Base-by-base conservation (phyloP, 2,113 vertebrate species). In the Holacanthus passer region DNA sequence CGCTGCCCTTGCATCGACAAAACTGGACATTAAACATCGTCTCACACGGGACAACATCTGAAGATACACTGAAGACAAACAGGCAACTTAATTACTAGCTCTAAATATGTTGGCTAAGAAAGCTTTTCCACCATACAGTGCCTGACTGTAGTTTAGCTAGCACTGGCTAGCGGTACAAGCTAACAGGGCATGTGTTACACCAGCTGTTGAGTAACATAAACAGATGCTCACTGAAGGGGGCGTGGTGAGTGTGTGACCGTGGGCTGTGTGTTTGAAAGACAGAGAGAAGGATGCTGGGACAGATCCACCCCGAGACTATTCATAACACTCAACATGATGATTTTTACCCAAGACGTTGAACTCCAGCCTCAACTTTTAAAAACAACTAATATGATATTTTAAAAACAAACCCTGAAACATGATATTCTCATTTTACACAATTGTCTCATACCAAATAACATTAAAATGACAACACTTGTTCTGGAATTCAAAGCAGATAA, bases 41-140 rank as follows among this genome's bases (percentile, higher is more conserved):
- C 78, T 78, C 7, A 79, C 20, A 1, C 19, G 75, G 63, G 69
- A 17, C 58, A 92, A 75, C 89, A 88, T 90, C 6, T 65, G 7
- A 27, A 56, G 20, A 56, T 2, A 64, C 20, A 22, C 7, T 4
- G 35, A 47, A 12, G 24, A 16, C 5, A 37, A 5, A 37, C n/a
- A n/a, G 17, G 7, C 16, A 8, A 62, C 62, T 7, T 2, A 27
- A 14, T 8, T 3, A 2, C 3, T 13, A 35, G 10, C 9, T 8
- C 10, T 10, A 41, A 9, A 10, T 7, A 16, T 41, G 3, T 2
- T 22, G 4, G 13, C 43, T 37, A 37, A 37, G 3, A 4, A 3
- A 16, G 16, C 43, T 45, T 3, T 8, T 37, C 35, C 8, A 37
- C 35, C 35, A 7, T 37, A 4, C 35, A 55, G 24, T 22, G 5